phyloP scores from a whole-genome alignment of 2,113 vertebrate genomes.

The Dromiciops gliroides region DNA sequence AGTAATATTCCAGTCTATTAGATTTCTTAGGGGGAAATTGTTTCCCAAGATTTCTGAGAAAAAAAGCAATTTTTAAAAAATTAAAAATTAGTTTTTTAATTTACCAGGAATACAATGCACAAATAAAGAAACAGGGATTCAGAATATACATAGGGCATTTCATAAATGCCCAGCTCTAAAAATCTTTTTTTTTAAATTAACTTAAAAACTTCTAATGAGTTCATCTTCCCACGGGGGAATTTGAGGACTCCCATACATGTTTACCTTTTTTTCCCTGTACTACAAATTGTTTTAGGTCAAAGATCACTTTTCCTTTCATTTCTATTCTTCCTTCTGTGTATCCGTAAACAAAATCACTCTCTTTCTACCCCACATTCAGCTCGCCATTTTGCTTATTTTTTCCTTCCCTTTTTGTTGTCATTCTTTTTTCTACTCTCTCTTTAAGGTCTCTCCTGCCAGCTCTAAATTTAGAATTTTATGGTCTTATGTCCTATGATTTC shows the following conservation, averaged over 20 bases:
- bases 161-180: not conserved
- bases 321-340: not conserved
- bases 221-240: not conserved
- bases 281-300: not conserved
- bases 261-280: not conserved
- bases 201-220: not conserved
- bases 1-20: not conserved
- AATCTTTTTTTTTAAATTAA: not conserved
- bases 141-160: not conserved
- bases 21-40: not conserved
- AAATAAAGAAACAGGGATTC: not conserved
- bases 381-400: not conserved
- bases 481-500: not conserved
- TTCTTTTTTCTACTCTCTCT: not conserved
- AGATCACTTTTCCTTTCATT: not conserved
- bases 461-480: not conserved
- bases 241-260: not conserved
- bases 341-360: not conserved
- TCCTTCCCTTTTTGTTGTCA: not conserved
- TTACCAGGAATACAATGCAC: not conserved
- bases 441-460: not conserved
- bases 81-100: not conserved
- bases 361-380: not conserved
- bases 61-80: not conserved
- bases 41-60: not conserved